Conservation (phyloP, 2,797 vertebrate genomes). For the Fistularia tabacaria region DNA sequence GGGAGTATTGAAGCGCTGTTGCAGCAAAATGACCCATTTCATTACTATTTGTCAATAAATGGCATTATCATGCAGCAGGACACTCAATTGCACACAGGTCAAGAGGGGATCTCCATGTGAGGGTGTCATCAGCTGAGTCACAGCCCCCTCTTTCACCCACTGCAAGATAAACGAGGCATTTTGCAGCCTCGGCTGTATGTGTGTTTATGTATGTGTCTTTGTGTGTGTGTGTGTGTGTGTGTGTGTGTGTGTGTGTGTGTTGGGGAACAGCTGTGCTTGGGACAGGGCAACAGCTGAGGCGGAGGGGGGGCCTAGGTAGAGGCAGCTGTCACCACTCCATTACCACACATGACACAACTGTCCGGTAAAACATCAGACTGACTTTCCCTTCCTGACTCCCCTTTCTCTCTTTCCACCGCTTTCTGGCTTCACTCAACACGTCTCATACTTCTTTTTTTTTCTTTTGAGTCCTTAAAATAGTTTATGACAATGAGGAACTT, state of each 20-base stretch:
- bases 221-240: constrained; percentile 38
- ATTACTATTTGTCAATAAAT: too few species aligned
- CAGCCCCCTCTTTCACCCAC: constrained; percentile 66
- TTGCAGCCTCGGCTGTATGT: constrained; percentile 65
- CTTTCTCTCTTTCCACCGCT: constrained; percentile 39
- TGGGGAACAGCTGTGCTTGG: constrained; percentile 86
- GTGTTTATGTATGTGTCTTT: too few species aligned
- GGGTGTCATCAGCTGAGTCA: constrained; percentile 72
- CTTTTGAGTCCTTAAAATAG: constrained; percentile 13
- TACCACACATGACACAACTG: constrained; percentile 73
- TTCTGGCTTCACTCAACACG: background rate
- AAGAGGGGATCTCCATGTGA: background rate
- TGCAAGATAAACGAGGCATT: constrained; percentile 82
- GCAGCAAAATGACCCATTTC: too few species aligned
- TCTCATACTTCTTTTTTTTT: constrained; percentile 11
- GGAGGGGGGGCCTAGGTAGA: constrained; percentile 72
- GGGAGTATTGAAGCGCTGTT: too few species aligned
- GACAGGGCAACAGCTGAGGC: constrained; percentile 93
- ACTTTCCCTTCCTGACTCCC: constrained; percentile 50
- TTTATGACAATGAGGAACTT: constrained; percentile 16
- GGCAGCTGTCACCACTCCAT: constrained; percentile 82
- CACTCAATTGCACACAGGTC: background rate
- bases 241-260: constrained; percentile 25
- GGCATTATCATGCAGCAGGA: background rate
- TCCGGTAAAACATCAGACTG: constrained; percentile 57